Base-by-base conservation (phyloP, 2,888 invertebrate species). In the Shargacucullia verbasci region DNA sequence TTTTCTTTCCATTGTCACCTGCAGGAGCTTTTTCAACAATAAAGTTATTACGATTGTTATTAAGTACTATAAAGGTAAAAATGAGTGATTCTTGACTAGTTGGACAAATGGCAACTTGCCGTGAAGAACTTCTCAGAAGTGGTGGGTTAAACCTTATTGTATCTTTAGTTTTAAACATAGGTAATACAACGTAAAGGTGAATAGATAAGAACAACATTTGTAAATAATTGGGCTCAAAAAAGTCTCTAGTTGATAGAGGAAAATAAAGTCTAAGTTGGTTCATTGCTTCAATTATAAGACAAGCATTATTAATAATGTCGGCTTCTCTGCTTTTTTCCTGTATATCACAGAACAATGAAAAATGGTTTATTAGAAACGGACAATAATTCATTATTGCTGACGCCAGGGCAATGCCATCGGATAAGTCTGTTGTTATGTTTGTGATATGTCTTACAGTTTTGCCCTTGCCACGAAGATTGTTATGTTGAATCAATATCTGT, bases 151-250 rank as follows among this genome's bases (percentile, higher is more conserved):
- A 94, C 33, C 81, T 68, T 9, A 95, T 79, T 0, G 77, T 80
- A 59, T 94, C 91, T 78, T 84, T 91, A 1, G 94, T 89, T 45
- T 84, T 88, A 54, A 91, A 95, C 81, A 92, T 92, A 2, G 95
- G 95, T 33, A 96, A 80, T 6, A 90, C 87, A 6, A 94, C 89
- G 73, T 95, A 95, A 15, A 96, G 84, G 81, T 95, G 94, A 29
- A 90, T 84, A 0, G 95, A 90, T 41, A 96, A 81, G 86, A 96
- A 94, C 12, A 95, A 58, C 94, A 95, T 95, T 68, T 95, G 94
- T 37, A 96, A 81, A 61, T 88, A 88, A 81, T 95, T 95, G 0
- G 95, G 95, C 15, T 90, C 49, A 0, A 94, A 79, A 54, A 96
- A 94, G 59, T 95, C 94, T 45, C 81, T 83, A 13, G 95, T 95